Percentiles rank a stretch among this genome's conserved stretches.
phyloP scores from a whole-genome alignment of 2,113 vertebrate species.

The Chloropsis cyanopogon region DNA sequence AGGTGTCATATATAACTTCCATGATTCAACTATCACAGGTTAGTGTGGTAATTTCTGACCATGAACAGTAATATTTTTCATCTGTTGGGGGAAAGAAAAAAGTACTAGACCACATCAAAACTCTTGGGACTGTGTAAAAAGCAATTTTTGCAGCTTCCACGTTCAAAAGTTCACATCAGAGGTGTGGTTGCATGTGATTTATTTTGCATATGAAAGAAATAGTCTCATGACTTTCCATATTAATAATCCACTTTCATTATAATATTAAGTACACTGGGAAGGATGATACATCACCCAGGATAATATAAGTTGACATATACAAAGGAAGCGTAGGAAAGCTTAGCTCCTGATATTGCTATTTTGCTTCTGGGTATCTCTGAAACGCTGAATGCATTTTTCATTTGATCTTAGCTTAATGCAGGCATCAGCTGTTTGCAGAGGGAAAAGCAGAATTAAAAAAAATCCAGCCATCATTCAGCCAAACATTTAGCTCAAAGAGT shows the following conservation, averaged over 20 bases:
- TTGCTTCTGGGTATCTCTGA: constrained; percentile 64
- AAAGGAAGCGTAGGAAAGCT: constrained; percentile 58
- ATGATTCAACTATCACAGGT: constrained; percentile 1
- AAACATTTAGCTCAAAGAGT: constrained; percentile 47
- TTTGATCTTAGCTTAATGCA: constrained; percentile 72
- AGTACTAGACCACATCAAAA: neutral
- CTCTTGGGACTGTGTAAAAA: neutral
- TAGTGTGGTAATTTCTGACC: neutral
- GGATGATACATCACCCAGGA: constrained; percentile 1
- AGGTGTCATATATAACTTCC: neutral
- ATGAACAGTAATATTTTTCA: constrained; percentile 11
- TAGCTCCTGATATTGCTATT: constrained; percentile 43
- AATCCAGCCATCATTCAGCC: constrained; percentile 28
- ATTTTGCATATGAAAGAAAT: constrained; percentile 24
- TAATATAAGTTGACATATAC: constrained; percentile 60
- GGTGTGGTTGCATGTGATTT: constrained; percentile 14
- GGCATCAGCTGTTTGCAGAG: constrained; percentile 69
- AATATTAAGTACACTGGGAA: constrained; percentile 38
- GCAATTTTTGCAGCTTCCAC: neutral
- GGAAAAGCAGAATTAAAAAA: constrained; percentile 32
- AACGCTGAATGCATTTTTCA: constrained; percentile 73
- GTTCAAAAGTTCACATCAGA: constrained; percentile 56
- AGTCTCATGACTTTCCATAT: neutral
- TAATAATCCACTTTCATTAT: constrained; percentile 42
- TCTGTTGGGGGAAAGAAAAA: neutral